Base-by-base conservation (phyloP, 2,888 invertebrate genomes). In the Drosophila colorata region DNA sequence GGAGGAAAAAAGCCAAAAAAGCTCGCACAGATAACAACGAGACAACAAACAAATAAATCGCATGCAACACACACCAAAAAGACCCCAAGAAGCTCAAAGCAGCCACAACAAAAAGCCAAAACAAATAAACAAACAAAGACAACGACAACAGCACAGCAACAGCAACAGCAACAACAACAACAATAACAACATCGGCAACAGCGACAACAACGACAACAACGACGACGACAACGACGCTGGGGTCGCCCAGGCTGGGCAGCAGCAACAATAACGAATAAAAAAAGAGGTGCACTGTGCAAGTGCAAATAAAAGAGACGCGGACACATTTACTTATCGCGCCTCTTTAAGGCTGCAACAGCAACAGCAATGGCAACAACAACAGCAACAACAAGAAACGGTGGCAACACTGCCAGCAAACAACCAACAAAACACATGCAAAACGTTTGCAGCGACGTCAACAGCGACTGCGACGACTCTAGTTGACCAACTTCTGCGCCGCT, bases 311-410 rank as follows among this genome's bases (percentile, higher is more conserved):
- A 78, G 80, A 84, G 84, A 80, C 80, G 88, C 78, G 77, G 85
- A 85, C 88, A 88, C 88, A 88, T 86, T 87, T 87, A 86, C 87
- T 86, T 88, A 87, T 88, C 86, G 87, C 87, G 85, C 87, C 89
- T 84, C 89, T 84, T 86, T 83, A 73, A 71, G 57, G 59, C 80
- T 70, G 61, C 75, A 69, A 65, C 77, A 72, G 72, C 80, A 64
- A 48, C 68, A 67, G 52, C 55, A 59, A 38, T 56, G 65, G 52
- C 55, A 59, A 38, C 56, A 40, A 9, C 56, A 69, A 23, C 74
- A 65, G n/a, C 67, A 74, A 61, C 79, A 72, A 81, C 84, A 80
- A 70, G 72, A 81, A 80, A 80, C 80, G 73, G 82, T 87, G 84
- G 81, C 87, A 87, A 85, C 86, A 86, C 80, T 79, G 73, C 51